These are phyloP conservation scores for Temnothorax longispinosus DNA, from an alignment of 1,140 invertebrate species.

Conservation along the genomic window DNA sequence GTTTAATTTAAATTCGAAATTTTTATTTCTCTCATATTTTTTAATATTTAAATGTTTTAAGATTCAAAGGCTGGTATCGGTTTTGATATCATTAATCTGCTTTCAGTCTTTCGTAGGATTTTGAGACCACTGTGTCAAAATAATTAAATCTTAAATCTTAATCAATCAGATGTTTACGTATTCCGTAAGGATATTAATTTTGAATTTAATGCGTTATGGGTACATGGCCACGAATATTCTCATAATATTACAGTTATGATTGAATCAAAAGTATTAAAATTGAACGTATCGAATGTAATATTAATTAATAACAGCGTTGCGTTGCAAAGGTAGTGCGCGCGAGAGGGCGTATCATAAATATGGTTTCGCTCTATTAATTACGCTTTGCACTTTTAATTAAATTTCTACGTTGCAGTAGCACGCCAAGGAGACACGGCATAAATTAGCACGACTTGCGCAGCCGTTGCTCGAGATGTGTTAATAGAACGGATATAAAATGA, in stretches of 20 bases:
- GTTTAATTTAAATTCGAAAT: conserved; percentile 2
- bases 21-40: neutral
- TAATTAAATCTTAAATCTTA: conserved; percentile 44
- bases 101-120: neutral
- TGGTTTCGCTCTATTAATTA: conserved; percentile 59
- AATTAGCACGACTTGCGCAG: conserved; percentile 33
- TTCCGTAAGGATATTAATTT: conserved; percentile 22
- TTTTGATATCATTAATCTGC: neutral
- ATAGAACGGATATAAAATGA: conserved; percentile 33
- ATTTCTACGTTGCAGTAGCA: conserved; percentile 25
- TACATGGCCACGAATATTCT: conserved; percentile 7
- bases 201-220: neutral
- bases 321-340: neutral
- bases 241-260: conserved; percentile 15
- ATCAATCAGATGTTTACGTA: conserved; percentile 15
- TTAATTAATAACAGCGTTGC: conserved; percentile 44
- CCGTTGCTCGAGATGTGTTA: conserved; percentile 22
- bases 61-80: neutral
- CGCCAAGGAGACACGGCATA: conserved; percentile 39
- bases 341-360: conserved; percentile 42
- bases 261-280: conserved; percentile 25
- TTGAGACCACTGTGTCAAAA: neutral
- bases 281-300: conserved; percentile 48
- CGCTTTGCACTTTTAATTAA: conserved; percentile 57
- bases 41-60: conserved; percentile 26